These are phyloP conservation scores for Capromys pilorides DNA, from an alignment of 2,797 vertebrate genomes.

Conservation along the genomic window DNA sequence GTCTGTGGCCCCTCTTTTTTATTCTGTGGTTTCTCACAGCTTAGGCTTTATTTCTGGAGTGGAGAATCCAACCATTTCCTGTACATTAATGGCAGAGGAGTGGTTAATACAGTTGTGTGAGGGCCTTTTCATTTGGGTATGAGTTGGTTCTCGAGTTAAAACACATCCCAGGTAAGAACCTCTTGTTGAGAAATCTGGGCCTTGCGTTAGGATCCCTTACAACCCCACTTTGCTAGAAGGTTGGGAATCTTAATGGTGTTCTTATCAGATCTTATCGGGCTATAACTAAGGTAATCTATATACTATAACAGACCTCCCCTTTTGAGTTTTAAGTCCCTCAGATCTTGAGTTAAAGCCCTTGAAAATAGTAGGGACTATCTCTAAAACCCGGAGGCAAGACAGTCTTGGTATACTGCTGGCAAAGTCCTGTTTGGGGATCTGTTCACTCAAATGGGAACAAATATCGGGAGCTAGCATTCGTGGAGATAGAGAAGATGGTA, in stretches of 20 bases:
- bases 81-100: neutral
- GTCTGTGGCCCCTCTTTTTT: neutral
- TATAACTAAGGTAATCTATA: neutral
- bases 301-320: neutral
- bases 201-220: neutral
- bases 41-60: neutral
- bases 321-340: neutral
- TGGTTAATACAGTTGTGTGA: neutral
- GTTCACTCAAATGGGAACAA: neutral
- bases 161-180: neutral
- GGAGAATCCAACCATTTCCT: neutral
- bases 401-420: neutral
- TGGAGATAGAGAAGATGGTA: neutral
- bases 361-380: neutral
- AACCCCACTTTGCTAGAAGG: neutral
- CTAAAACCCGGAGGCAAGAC: neutral
- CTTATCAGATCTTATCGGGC: neutral
- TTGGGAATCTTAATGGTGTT: neutral
- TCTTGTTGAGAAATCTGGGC: neutral
- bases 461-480: neutral
- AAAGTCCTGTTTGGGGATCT: neutral
- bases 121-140: neutral
- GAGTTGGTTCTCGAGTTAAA: neutral
- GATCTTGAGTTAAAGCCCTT: neutral
- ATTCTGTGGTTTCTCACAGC: neutral